Conservation (phyloP, 2,888 invertebrate species). For the Augochlorella aurata region DNA sequence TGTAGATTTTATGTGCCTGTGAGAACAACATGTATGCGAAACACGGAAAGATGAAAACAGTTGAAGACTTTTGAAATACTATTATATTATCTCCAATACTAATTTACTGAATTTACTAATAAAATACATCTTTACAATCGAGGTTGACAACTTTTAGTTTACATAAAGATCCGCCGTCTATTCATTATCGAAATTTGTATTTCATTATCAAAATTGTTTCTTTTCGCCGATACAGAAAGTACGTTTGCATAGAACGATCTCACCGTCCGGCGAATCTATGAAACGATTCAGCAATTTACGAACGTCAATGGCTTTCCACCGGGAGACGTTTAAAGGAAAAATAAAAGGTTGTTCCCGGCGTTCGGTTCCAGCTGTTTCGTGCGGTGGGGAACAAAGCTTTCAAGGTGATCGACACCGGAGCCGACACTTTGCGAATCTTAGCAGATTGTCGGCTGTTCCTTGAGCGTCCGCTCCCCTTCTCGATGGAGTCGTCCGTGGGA, state of each 20-base stretch:
- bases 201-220: too few relatives aligned
- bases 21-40: too few relatives aligned
- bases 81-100: too few relatives aligned
- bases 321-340: conserved; percentile 29
- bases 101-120: too few relatives aligned
- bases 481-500: conserved; percentile 68
- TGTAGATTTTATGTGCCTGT: too few relatives aligned
- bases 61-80: too few relatives aligned
- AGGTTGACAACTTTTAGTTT: too few relatives aligned
- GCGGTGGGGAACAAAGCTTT: conserved; percentile 30
- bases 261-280: background rate
- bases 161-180: too few relatives aligned
- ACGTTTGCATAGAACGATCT: background rate
- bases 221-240: background rate
- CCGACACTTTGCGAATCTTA: conserved; percentile 58
- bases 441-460: conserved; percentile 51
- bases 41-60: too few relatives aligned
- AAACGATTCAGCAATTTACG: conserved; percentile 17
- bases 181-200: too few relatives aligned
- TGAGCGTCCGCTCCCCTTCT: conserved; percentile 46
- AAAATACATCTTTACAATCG: too few relatives aligned
- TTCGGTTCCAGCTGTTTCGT: conserved; percentile 35
- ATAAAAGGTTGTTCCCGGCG: conserved; percentile 19
- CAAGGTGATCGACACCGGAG: conserved; percentile 51
- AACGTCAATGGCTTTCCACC: background rate